Base-by-base conservation (phyloP, 2,797 vertebrate species). In the Cottoperca gobio region DNA sequence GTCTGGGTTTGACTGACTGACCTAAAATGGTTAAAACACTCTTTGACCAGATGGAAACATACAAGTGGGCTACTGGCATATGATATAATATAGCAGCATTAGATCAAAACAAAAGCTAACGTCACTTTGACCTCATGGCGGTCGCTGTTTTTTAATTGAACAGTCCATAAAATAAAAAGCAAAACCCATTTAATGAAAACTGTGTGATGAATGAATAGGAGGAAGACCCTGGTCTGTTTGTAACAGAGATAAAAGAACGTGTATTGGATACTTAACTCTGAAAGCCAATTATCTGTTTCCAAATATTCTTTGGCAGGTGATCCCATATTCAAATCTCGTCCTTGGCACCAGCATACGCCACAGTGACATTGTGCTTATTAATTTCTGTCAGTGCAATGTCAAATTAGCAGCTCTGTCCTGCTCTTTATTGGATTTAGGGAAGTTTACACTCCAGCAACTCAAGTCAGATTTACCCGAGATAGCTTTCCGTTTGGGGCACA, bases 301-400 rank as follows among this genome's bases (percentile, higher is more conserved):
- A 80, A 64, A 69, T 63, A 43, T 59, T 76, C 43, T 43, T 79
- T 83, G 72, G 77, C 75, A 79, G 68, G 65, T 71, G 54, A 70
- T 70, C 4, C 11, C 39, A 31, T 64, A 72, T 65, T 73, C 53
- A 71, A 59, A 46, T 55, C 53, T 68, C 43, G 6, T 63, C 72
- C 75, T 43, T 67, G 76, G 74, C 82, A 72, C 28, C 4, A 11
- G 14, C 6, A 24, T 62, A 53, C 58, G 26, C 37, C 26, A 62
- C n/a, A 57, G 48, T 72, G 31, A 74, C 40, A 33, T 45, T 21
- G 45, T 49, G 58, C 61, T 72, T 69, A 70, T 62, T 73, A 42
- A 64, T 66, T 64, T 57, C 54, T 58, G 48, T 60, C 68, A 49
- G 62, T 13, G 58, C 11, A 6, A 52, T 23, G 35, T 61, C 60